These are phyloP conservation scores for Phasianus colchicus DNA, from an alignment of 2,113 vertebrate genomes.

Conservation along the genomic window DNA sequence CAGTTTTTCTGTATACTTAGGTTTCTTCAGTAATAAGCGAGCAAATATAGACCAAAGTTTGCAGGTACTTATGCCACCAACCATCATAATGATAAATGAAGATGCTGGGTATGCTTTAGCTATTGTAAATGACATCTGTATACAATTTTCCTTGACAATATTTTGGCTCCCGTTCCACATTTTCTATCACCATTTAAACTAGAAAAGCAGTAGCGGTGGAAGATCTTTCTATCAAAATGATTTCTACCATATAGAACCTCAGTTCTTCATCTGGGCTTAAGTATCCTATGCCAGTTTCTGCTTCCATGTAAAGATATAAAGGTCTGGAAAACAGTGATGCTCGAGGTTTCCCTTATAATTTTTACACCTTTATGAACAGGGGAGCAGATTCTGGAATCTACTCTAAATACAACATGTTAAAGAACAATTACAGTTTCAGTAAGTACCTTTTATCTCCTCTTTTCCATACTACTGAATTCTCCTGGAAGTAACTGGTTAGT, in stretches of 20 bases:
- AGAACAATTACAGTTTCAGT: neutral
- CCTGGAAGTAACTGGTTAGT: neutral
- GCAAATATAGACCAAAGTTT: neutral
- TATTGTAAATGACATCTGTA: neutral
- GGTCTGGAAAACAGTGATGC: neutral
- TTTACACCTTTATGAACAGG: neutral
- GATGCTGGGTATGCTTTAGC: neutral
- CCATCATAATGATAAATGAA: neutral
- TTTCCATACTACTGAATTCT: neutral
- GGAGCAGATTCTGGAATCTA: neutral
- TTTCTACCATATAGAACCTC: neutral
- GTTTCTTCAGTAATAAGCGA: neutral
- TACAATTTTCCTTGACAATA: neutral
- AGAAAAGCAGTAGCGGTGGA: neutral
- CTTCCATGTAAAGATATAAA: rapidly evolving
- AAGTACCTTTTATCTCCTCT: neutral
- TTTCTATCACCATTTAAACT: neutral
- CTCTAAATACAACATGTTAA: neutral
- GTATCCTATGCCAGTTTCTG: neutral
- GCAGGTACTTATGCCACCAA: neutral
- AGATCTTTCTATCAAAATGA: neutral
- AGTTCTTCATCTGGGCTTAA: neutral
- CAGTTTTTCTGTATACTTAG: neutral
- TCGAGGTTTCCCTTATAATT: neutral
- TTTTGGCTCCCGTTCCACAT: neutral